A percentile compares a stretch with the other conserved stretches of the same genome.
Evolutionary conservation across 2,113 vertebrate genomes (phyloP).

Genomic region (Tragelaphus buxtoni): DNA sequence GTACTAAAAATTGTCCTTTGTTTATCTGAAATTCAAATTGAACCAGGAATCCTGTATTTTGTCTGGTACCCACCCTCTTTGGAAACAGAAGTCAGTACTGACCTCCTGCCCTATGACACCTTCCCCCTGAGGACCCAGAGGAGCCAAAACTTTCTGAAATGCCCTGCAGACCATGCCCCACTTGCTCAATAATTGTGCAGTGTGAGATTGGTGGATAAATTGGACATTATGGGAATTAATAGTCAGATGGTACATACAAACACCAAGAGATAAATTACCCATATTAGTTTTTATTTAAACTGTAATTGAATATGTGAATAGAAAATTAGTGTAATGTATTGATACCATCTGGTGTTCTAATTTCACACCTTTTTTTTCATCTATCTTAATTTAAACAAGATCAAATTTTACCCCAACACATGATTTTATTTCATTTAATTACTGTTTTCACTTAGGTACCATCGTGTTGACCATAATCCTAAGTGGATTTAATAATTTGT

Average conservation of each 20-base stretch:
- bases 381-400: constrained; percentile 52
- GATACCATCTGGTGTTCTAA: constrained; percentile 61
- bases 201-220: neutral
- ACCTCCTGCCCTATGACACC: neutral
- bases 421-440: constrained; percentile 13
- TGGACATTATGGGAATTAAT: constrained; percentile 19
- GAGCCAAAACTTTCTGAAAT: neutral
- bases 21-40: neutral
- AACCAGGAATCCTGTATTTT: neutral
- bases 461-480: neutral
- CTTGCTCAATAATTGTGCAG: neutral
- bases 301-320: constrained; percentile 70
- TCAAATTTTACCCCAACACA: neutral
- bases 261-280: constrained; percentile 48
- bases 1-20: neutral
- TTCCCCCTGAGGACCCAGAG: neutral
- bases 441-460: neutral
- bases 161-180: neutral
- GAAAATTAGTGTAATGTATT: constrained; percentile 58
- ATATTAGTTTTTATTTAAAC: constrained; percentile 73
- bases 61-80: neutral
- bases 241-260: constrained; percentile 55
- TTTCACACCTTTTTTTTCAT: constrained; percentile 27
- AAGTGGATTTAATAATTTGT: constrained; percentile 3
- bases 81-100: neutral